Evolutionary conservation across 2,888 invertebrate genomes (phyloP), one percentile per base, ranked within the genome.

Genomic region (Temnothorax unifasciatus): DNA sequence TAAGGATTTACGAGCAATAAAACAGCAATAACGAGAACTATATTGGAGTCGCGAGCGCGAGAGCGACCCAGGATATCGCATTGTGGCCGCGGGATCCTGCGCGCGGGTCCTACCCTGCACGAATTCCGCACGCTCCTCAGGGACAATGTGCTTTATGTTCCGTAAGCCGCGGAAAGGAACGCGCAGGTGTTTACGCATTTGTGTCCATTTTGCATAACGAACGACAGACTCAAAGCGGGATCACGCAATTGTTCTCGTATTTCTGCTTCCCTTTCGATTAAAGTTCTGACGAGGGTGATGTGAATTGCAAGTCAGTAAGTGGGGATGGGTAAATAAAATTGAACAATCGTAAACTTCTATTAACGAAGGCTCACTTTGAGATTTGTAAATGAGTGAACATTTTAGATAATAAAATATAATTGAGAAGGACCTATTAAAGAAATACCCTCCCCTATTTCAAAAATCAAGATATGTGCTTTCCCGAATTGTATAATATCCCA

Each of bases 21-120:
- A 93, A 90, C 93, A 91, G 92, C 93, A 91, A 93, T 91, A 93
- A 92, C 93, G 92, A 93, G 91, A 89, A 87, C 86, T 89, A 91
- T 90, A 91, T 92, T 87, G 90, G 86, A 88, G 89, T 85, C 81
- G 76, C 61, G 18, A 57, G 57, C 57, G 54, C 73, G 64, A 68
- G 66, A 50, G 52, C 52, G 82, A 25, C 66, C 74, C 38, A 61
- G 77, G 41, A 69, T 34, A 44, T 54, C 71, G 87, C 84, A 89
- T 90, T 86, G 89, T 90, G 59, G 59, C 41, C 69, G 82, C 83
- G 84, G 86, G 84, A 84, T 66, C 5, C 74, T 6, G 57, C 34
- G 64, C 44, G 64, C 63, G 64, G 34, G 11, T 82, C 63, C n/a
- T 54, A 18, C 18, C 64, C 66, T 61, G 50, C 73, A 15, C 82